Evolutionary conservation across 2,113 vertebrate genomes (phyloP).

Genomic region (Proteles cristata): DNA sequence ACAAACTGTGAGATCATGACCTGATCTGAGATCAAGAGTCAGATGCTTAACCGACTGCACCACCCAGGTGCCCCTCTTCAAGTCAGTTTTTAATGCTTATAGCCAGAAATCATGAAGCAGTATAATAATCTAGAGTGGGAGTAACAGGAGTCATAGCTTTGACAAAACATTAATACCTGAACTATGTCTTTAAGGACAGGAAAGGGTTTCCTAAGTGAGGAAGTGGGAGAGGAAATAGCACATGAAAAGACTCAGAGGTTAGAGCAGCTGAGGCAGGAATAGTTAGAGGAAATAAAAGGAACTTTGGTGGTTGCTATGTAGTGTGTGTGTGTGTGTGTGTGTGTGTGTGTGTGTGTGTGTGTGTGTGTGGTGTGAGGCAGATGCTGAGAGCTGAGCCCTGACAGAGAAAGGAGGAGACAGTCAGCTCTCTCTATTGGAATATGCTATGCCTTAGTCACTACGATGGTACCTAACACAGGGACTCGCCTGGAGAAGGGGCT

Average conservation of each 20-base stretch:
- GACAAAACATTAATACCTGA: not conserved
- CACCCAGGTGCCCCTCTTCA: not conserved
- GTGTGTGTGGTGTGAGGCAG: not conserved
- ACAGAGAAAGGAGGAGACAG: not conserved
- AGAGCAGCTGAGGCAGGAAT: not conserved
- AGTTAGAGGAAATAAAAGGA: conserved; percentile 31
- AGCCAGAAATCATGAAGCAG: not conserved
- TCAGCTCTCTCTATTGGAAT: not conserved
- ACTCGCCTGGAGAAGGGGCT: not conserved
- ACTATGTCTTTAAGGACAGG: not conserved
- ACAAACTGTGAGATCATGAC: too few relatives aligned
- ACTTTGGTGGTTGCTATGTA: not conserved
- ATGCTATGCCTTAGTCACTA: not conserved
- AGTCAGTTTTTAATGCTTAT: not conserved
- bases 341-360: not conserved
- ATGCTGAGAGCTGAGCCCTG: not conserved
- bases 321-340: too few relatives aligned
- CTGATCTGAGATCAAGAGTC: too few relatives aligned
- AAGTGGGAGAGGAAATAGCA: not conserved
- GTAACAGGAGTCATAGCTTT: not conserved
- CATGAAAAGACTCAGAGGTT: not conserved
- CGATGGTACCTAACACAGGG: not conserved
- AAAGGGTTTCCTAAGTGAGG: not conserved
- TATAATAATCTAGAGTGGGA: not conserved
- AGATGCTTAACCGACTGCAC: too few relatives aligned